Evolutionary conservation across 2,888 invertebrate genomes (phyloP), one percentile per base, ranked within the genome.

Genomic region (Pandemis heparana): DNA sequence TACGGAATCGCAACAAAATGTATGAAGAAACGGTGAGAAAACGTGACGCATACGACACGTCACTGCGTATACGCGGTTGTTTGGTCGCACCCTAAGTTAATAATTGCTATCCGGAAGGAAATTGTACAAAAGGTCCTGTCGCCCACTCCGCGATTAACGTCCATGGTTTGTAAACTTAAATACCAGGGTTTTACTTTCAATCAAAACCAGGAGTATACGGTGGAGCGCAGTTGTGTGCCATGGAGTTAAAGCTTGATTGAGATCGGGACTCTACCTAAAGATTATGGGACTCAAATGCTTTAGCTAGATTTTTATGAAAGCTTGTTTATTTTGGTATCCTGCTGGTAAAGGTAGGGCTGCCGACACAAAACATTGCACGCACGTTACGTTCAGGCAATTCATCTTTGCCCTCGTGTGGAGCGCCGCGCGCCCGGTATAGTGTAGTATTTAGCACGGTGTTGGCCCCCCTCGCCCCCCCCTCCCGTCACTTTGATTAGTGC

Each of bases 401-500:
- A n/a, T 60, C n/a, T 14, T 43, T 56, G 9, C 59, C 32, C 32
- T n/a, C 32, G 9, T 10, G 18, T 6, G 16, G 41, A 6, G 38
- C 48, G 65, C 38, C 9, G 41, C 23, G 48, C 46, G 43, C 43
- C 12, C 64, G 23, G 65, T 38, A 32, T 53, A 32, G 43, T 53
- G 39, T 16, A 32, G 53, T 70, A 53, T 63, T 70, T 62, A 63
- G 62, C 62, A 14, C 16, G 48, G 62, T 53, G 43, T 70, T 63
- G 41, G 56, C 2, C 23, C 70, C 18, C 48, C 64, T n/a, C 38
- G 56, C 8, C 23, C 70, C 8, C 23, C 70, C 18, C 48, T 46
- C 32, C n/a, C 46, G 23, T 46, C 62, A 43, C 46, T 43, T n/a
- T 61, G 68, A 68, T 60, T 68, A n/a, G 68, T 56, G 70, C 16